A percentile compares a stretch with the other conserved stretches of the same genome.
These are phyloP conservation scores for Drosophila parvula DNA, from an alignment of 1,140 invertebrate genomes.

Conservation along the genomic window DNA sequence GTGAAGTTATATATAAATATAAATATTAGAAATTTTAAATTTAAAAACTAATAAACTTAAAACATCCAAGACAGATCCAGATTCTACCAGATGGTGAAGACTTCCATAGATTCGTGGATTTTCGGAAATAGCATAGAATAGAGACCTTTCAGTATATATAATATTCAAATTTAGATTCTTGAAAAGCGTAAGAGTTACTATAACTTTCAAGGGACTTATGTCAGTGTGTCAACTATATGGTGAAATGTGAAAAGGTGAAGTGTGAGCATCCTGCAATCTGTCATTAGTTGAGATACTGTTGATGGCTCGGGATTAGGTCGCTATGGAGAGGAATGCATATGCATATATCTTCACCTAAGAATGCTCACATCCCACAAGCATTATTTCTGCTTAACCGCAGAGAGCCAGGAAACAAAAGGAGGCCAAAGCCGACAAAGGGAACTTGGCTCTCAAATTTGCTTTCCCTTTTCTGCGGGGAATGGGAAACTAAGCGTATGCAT, in stretches of 20 bases:
- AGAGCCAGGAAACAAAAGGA: slow-evolving; percentile 31
- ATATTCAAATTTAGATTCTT: not conserved
- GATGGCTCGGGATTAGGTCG: slow-evolving; percentile 4
- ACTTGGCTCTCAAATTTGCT: slow-evolving; percentile 46
- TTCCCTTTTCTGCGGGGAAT: slow-evolving; percentile 11
- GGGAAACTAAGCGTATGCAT: slow-evolving; percentile 64
- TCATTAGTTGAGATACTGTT: slow-evolving; percentile 23
- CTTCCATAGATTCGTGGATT: too few species aligned
- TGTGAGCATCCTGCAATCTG: slow-evolving; percentile 12
- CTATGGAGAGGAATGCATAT: slow-evolving; percentile 21
- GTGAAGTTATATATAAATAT: too few species aligned
- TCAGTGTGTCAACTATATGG: not conserved
- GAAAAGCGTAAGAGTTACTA: not conserved
- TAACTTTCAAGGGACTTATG: not conserved
- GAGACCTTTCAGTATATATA: not conserved
- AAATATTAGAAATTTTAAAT: too few species aligned
- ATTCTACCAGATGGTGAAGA: too few species aligned
- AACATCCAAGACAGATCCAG: too few species aligned
- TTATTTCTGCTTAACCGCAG: slow-evolving; percentile 66
- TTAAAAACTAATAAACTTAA: too few species aligned
- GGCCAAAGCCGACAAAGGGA: slow-evolving; percentile 29
- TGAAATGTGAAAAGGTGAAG: not conserved
- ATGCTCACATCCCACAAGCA: slow-evolving; percentile 44
- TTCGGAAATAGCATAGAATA: too few species aligned
- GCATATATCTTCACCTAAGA: slow-evolving; percentile 19